Evolutionary conservation across 2,797 vertebrate genomes (phyloP), one percentile per base, ranked within the genome.

Genomic region (Eulemur albifrons): DNA sequence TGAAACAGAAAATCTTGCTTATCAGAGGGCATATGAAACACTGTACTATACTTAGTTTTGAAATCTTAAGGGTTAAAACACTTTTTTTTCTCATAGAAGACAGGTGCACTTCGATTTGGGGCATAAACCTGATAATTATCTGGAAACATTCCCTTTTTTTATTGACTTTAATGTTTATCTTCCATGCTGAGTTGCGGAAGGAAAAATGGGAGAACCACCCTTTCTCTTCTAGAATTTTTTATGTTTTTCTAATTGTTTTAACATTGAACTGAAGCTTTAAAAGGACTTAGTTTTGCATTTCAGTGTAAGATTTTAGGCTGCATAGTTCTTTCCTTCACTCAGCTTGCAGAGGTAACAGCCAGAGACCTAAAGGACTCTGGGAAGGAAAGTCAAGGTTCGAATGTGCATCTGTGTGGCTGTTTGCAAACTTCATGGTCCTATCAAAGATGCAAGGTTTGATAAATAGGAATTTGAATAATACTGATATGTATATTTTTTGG

Each of bases 101-200:
- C 6, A 76, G 35, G 43, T 75, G 1, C 25, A 45, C 17, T 84
- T 90, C 35, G 65, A 4, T 79, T 69, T 87, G 67, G 45, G 45
- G 2, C 18, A 86, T 35, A 79, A 75, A 48, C 17, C 35, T 52
- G 70, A 32, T 65, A 52, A n/a, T 59, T 70, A 45, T 35, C 43
- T 92, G 50, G 52, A 59, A 69, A 69, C 10, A n/a, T 82, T 59
- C 27, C 43, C 63, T 61, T 14, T 95, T 45, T 93, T 32, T 76
- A 21, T 75, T 93, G 92, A 83, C 59, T 83, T 88, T 77, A n/a
- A 48, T 52, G 4, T 96, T 93, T 91, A 40, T 30, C 61, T 86
- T 88, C 25, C 27, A 57, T 30, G 79, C 75, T 81, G 59, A 86
- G 50, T 32, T 65, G 50, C 17, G 80, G 30, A 73, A 77, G 38